These are phyloP conservation scores for Drosophila kuntzei DNA, from an alignment of 2,888 invertebrate species.

Conservation along the genomic window DNA sequence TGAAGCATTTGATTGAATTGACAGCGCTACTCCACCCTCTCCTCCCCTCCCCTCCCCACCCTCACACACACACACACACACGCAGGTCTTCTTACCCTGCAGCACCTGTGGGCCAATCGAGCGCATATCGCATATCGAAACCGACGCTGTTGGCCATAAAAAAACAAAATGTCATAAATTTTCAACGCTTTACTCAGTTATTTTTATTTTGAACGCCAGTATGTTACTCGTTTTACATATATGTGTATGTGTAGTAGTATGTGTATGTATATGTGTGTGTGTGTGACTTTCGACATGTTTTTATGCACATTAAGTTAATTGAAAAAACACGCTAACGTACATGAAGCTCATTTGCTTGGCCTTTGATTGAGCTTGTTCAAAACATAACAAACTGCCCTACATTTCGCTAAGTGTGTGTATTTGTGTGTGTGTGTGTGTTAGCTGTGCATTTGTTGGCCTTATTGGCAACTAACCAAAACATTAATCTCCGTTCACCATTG, in stretches of 20 bases:
- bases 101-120: slow-evolving; percentile 72
- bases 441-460: slow-evolving; percentile 55
- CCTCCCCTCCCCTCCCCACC: slow-evolving; percentile 9
- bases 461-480: slow-evolving; percentile 71
- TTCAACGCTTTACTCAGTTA: slow-evolving; percentile 54
- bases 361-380: slow-evolving; percentile 61
- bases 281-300: slow-evolving; percentile 35
- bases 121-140: slow-evolving; percentile 72
- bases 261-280: slow-evolving; percentile 13
- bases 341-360: slow-evolving; percentile 59
- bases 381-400: slow-evolving; percentile 24
- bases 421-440: slow-evolving; percentile 10
- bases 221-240: slow-evolving; percentile 9
- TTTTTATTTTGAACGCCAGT: slow-evolving; percentile 23
- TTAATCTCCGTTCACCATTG: slow-evolving; percentile 84
- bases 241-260: background rate
- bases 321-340: slow-evolving; percentile 67
- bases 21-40: too few species aligned
- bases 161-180: slow-evolving; percentile 78
- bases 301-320: slow-evolving; percentile 79
- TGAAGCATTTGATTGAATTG: slow-evolving; percentile 82
- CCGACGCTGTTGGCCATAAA: slow-evolving; percentile 69
- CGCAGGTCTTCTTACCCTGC: slow-evolving; percentile 3
- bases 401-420: slow-evolving; percentile 1
- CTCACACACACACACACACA: slow-evolving; percentile 13